Evolutionary conservation across 2,888 invertebrate genomes (phyloP).

Genomic region (Uropetala carovei): DNA sequence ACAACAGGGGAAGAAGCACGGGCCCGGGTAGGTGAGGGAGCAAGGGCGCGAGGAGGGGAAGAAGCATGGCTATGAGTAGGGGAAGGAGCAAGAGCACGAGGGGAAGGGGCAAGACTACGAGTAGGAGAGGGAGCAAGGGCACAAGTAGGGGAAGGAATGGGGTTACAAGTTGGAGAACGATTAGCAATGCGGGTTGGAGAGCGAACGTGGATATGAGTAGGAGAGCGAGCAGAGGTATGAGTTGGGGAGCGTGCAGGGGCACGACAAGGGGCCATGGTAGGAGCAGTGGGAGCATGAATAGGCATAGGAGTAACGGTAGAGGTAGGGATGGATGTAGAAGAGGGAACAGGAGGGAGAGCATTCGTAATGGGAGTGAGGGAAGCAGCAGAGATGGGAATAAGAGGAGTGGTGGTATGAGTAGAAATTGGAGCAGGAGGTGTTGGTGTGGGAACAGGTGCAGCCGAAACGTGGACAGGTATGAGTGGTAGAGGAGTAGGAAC

Average conservation of each 20-base stretch:
- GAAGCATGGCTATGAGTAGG: conserved; percentile 24
- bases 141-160: conserved; percentile 66
- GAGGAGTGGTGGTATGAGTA: conserved; percentile 11
- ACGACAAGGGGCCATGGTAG: background rate
- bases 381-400: background rate
- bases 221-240: conserved; percentile 71
- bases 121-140: conserved; percentile 65
- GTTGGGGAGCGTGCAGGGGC: conserved; percentile 11
- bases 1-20: background rate
- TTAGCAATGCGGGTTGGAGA: conserved; percentile 63
- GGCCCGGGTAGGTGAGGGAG: conserved; percentile 28
- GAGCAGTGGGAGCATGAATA: background rate
- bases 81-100: conserved; percentile 54
- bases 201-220: conserved; percentile 66
- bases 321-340: background rate
- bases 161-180: conserved; percentile 65
- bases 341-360: background rate
- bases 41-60: conserved; percentile 22
- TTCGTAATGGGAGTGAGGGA: background rate
- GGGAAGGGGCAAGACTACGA: conserved; percentile 65
- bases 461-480: conserved; percentile 2
- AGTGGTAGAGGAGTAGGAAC: background rate
- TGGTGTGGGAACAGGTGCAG: conserved; percentile 7
- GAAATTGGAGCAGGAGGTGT: background rate
- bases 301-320: background rate